phyloP scores from a whole-genome alignment of 2,113 vertebrate species.

The Sceloporus undulatus region DNA sequence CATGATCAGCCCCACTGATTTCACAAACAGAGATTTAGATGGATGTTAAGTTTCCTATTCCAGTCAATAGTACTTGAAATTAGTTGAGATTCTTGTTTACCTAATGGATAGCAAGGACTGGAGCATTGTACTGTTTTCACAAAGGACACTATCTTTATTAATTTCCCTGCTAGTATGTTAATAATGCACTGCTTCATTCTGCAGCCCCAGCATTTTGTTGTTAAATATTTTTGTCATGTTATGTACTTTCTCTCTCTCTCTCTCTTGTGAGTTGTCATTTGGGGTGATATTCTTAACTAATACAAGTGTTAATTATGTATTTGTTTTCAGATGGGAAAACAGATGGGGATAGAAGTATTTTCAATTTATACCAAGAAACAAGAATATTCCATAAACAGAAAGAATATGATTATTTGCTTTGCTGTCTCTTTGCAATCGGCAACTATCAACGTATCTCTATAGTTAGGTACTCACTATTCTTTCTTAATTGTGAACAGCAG shows the following conservation, averaged over 20 bases:
- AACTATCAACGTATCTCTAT: not conserved
- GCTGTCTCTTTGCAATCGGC: not conserved
- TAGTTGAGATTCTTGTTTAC: not conserved
- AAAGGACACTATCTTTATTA: not conserved
- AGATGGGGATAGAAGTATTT: constrained; percentile 39
- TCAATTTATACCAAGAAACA: constrained; percentile 16
- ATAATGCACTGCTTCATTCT: constrained; percentile 39
- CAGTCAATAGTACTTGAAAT: not conserved
- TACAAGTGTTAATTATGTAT: constrained; percentile 23
- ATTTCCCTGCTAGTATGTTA: not conserved
- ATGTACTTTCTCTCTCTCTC: not conserved
- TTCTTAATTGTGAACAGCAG: constrained; percentile 15
- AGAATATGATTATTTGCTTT: constrained; percentile 13
- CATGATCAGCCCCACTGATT: not conserved
- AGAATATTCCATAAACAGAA: constrained; percentile 19
- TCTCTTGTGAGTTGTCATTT: constrained; percentile 19
- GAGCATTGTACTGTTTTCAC: not conserved
- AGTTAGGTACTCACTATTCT: constrained; percentile 11
- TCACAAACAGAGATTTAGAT: not conserved
- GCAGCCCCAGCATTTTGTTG: constrained; percentile 13
- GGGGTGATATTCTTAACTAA: constrained; percentile 45
- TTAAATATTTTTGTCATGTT: constrained; percentile 47
- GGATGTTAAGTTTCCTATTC: not conserved
- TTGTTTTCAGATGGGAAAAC: constrained; percentile 35
- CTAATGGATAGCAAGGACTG: not conserved